phyloP scores from a whole-genome alignment of 2,113 vertebrate genomes.

The Anguilla japonica region DNA sequence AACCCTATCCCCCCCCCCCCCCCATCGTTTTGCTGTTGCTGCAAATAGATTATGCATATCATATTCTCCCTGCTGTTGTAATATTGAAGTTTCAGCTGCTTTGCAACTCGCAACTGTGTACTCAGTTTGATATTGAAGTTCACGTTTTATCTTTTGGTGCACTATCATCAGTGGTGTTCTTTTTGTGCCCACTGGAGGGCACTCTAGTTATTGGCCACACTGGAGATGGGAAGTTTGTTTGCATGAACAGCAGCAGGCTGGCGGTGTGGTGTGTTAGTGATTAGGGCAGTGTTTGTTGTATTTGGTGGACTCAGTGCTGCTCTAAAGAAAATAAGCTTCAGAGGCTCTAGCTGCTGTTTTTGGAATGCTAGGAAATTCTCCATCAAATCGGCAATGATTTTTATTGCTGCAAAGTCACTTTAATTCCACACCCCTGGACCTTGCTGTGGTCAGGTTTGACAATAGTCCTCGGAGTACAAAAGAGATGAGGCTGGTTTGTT shows the following conservation, averaged over 20 bases:
- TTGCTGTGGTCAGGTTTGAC: conserved; percentile 8
- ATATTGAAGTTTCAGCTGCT: neutral
- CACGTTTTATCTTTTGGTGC: neutral
- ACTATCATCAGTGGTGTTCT: neutral
- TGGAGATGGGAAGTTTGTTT: neutral
- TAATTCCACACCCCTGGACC: neutral
- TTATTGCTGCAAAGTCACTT: conserved; percentile 13
- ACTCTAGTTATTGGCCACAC: neutral
- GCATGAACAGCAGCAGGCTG: neutral
- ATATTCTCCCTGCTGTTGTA: neutral
- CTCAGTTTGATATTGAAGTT: neutral
- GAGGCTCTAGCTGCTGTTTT: conserved; percentile 1
- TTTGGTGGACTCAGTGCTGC: conserved; percentile 3
- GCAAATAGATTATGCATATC: neutral
- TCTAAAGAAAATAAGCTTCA: conserved; percentile 24
- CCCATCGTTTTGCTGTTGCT: neutral
- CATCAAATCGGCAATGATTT: conserved; percentile 19
- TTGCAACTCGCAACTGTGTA: neutral
- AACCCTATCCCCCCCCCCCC: neutral
- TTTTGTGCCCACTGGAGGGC: conserved; percentile 19
- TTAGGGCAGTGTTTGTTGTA: conserved; percentile 15
- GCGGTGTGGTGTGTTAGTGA: conserved; percentile 14
- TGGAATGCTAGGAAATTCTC: conserved; percentile 19
- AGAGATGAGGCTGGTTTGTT: neutral
- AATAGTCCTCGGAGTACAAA: conserved; percentile 14